Evolutionary conservation across 2,888 invertebrate genomes (phyloP), one percentile per base, ranked within the genome.

Genomic region (Xanthia icteritia): DNA sequence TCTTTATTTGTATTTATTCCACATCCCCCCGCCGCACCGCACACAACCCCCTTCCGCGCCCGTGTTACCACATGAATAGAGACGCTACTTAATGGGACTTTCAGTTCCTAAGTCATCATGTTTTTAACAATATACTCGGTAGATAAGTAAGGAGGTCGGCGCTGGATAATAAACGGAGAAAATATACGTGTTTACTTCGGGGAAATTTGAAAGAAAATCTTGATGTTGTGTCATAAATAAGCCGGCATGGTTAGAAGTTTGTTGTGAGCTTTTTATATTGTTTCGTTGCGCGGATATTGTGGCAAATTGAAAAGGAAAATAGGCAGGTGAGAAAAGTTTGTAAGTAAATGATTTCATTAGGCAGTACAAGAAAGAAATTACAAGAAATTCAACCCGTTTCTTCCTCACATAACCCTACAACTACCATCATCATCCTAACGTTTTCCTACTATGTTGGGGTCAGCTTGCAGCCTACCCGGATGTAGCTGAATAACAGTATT

Each of bases 101-200:
- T 94, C 96, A 96, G 96, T 96, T 96, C 93, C 95, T 96, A 96
- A 96, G 96, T 96, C 96, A 96, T 95, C 95, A 95, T 94, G 94
- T 93, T 95, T 96, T 96, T 96, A 94, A 96, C 95, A 96, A 96
- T 96, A 94, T 92, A 93, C 89, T 90, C 90, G 87, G 90, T 89
- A 79, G 93, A 95, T 95, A 95, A 96, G 96, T 95, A 94, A 95
- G 93, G 91, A 94, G 94, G 94, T 94, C 93, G 94, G 86, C 88
- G 95, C 88, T 88, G 95, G 96, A 96, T 96, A 96, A 96, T 96
- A 96, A 96, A 96, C 95, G 92, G 90, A 90, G 93, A 91, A 94
- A 95, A 95, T 94, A 93, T 94, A 92, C 92, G 93, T 91, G 91
- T 93, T 91, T 92, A 90, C 92, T 92, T 93, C 90, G 91, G 92